Percentiles rank a stretch among this genome's conserved stretches.
Evolutionary conservation across 2,797 vertebrate genomes (phyloP).

Genomic region (Sebastes minor): DNA sequence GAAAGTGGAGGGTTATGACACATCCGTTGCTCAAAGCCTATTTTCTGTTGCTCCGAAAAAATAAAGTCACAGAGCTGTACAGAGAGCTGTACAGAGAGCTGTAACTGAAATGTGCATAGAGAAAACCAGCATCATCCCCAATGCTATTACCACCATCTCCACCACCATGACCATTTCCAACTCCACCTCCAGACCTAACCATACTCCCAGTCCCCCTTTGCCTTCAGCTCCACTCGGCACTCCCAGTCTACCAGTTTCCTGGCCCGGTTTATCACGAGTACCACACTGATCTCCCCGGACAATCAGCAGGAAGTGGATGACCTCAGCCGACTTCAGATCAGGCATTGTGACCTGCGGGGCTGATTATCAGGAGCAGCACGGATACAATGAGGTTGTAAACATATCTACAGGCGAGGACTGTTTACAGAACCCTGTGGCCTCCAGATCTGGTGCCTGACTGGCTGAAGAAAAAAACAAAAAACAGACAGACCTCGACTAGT

Average conservation of each 20-base stretch:
- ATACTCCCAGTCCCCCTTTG: conserved; percentile 20
- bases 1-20: conserved; percentile 52
- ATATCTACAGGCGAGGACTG: conserved; percentile 50
- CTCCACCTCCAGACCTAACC: background rate
- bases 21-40: conserved; percentile 31
- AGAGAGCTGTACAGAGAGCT: conserved; percentile 10
- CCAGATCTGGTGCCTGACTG: conserved; percentile 44
- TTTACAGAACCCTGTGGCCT: conserved; percentile 45
- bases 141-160: background rate
- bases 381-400: conserved; percentile 62
- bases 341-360: conserved; percentile 40
- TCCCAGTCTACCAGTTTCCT: conserved; percentile 52
- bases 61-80: background rate
- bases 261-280: conserved; percentile 50
- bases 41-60: conserved; percentile 26
- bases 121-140: conserved; percentile 17
- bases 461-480: conserved; percentile 13
- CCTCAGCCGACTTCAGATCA: conserved; percentile 47
- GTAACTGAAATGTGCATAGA: conserved; percentile 9
- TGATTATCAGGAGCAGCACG: conserved; percentile 43
- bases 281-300: conserved; percentile 53
- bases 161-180: conserved; percentile 1
- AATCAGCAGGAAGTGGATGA: conserved; percentile 70
- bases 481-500: background rate
- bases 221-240: conserved; percentile 27